Evolutionary conservation across 2,797 vertebrate species (phyloP).

Genomic region (Sandelia bainsii): DNA sequence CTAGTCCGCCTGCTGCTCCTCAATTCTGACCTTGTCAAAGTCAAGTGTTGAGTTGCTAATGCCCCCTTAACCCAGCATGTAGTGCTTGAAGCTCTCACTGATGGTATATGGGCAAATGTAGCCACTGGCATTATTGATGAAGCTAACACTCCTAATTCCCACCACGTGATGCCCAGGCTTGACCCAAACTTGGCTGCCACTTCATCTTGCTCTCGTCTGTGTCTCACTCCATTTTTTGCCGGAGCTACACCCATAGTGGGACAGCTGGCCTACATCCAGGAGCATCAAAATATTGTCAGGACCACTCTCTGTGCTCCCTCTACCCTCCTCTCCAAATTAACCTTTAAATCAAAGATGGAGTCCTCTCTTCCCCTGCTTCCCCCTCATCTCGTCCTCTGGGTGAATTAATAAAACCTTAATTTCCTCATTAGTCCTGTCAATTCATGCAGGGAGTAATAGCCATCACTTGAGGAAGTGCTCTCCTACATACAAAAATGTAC

Average conservation of each 20-base stretch:
- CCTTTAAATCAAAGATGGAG: constrained; percentile 83
- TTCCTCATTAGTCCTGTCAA: constrained; percentile 83
- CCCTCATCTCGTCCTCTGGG: constrained; percentile 73
- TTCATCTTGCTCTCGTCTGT: constrained; percentile 59
- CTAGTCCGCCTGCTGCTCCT: constrained; percentile 75
- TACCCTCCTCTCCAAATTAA: constrained; percentile 77
- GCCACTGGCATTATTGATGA: constrained; percentile 73
- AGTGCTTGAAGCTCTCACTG: constrained; percentile 33
- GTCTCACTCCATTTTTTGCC: constrained; percentile 39
- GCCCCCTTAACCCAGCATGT: constrained; percentile 64
- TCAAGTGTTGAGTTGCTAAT: constrained; percentile 71
- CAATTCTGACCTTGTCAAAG: constrained; percentile 80
- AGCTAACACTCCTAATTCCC: constrained; percentile 74
- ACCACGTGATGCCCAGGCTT: constrained; percentile 65
- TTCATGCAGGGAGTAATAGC: constrained; percentile 78
- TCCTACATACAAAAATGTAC: constrained; percentile 70
- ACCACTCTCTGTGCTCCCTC: constrained; percentile 65
- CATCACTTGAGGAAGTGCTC: constrained; percentile 68
- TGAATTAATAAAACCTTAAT: constrained; percentile 84
- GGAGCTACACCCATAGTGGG: constrained; percentile 45
- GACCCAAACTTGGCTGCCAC: constrained; percentile 72
- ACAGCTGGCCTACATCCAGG: constrained; percentile 76
- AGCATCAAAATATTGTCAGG: constrained; percentile 76
- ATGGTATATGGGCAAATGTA: constrained; percentile 40
- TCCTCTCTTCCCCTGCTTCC: constrained; percentile 59